Base-by-base conservation (phyloP, 2,113 vertebrate genomes). In the Tachycineta bicolor region DNA sequence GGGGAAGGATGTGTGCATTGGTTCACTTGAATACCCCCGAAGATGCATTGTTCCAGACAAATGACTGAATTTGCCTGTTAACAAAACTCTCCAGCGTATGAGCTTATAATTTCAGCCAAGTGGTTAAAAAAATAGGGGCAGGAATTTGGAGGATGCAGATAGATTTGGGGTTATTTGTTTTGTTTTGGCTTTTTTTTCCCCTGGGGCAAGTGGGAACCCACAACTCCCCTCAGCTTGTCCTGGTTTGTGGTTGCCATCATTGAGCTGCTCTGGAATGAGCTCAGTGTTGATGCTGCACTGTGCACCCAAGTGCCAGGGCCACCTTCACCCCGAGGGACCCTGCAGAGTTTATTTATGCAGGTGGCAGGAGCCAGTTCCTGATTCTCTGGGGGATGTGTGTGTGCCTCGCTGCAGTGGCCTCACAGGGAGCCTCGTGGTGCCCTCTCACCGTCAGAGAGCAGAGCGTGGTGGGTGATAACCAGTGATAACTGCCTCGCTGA, bases 261-360 rank as follows among this genome's bases (percentile, higher is more conserved):
- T 78, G 73, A 46, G 77, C 69, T 87, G 58, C 59, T 89, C 58
- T 94, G 96, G 75, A 85, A 67, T 28, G 80, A 92, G 50, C 74
- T 87, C 1, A 6, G n/a, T 3, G 0, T 79, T 85, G 58, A 34
- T 28, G 26, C 49, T 4, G 6, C 19, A 25, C 70, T 33, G 46
- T 26, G 43, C 76, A 62, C 33, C 60, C 3, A 4, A 23, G 68
- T 18, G 8, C 4, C 33, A 25, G 65, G 50, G 33, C 81, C 19
- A 14, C 70, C 59, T 55, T 80, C 52, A 59, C 59, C 75, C 87
- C 0, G 0, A 70, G 91, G 90, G 82, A 91, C 87, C 47, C 90
- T 23, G 8, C n/a, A 21, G 87, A 44, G 34, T 77, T 91, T 20
- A 41, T 88, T 93, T 77, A 70, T 94, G 85, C 85, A 80, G 83